Percentiles rank a stretch among this genome's conserved stretches.
phyloP scores from a whole-genome alignment of 92 coral and sea anemone genomes.

The Ricordea florida region DNA sequence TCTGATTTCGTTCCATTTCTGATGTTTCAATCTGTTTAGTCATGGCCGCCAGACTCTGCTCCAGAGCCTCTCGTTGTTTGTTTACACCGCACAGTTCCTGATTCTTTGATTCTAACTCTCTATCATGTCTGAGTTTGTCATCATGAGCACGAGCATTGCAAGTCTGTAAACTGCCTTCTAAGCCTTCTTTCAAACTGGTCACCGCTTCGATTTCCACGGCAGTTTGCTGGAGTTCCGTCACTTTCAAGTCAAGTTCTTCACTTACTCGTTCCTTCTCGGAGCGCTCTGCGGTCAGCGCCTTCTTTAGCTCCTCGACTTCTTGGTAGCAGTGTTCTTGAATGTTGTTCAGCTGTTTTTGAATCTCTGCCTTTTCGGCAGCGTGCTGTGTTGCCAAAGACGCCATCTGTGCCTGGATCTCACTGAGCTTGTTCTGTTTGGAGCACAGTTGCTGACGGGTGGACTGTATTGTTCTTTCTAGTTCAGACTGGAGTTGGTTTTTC shows the following conservation, averaged over 20 bases:
- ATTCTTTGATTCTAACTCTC: constrained; percentile 36
- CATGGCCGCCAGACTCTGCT: constrained; percentile 1
- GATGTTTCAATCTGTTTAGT: neutral
- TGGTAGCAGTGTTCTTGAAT: constrained; percentile 29
- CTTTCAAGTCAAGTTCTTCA: constrained; percentile 27
- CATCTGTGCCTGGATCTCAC: constrained; percentile 61
- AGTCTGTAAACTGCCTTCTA: constrained; percentile 30
- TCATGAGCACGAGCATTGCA: constrained; percentile 24
- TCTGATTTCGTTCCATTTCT: constrained; percentile 48
- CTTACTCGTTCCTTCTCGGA: neutral
- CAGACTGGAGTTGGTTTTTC: too few relatives aligned
- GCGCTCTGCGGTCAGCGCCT: neutral
- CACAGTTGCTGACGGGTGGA: too few relatives aligned
- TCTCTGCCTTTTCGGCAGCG: constrained; percentile 36
- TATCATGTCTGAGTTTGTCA: constrained; percentile 20
- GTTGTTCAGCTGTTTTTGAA: constrained; percentile 38
- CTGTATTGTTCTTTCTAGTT: too few relatives aligned
- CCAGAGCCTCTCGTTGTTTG: neutral
- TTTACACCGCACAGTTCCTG: constrained; percentile 28
- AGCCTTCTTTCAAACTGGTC: constrained; percentile 8
- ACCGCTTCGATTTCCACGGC: constrained; percentile 21
- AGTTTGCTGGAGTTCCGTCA: neutral
- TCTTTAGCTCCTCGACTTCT: constrained; percentile 24
- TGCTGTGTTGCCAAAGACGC: constrained; percentile 58
- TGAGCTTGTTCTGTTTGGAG: too few relatives aligned